Conservation (phyloP, 1,140 invertebrate species). For the Bactericera cockerelli region DNA sequence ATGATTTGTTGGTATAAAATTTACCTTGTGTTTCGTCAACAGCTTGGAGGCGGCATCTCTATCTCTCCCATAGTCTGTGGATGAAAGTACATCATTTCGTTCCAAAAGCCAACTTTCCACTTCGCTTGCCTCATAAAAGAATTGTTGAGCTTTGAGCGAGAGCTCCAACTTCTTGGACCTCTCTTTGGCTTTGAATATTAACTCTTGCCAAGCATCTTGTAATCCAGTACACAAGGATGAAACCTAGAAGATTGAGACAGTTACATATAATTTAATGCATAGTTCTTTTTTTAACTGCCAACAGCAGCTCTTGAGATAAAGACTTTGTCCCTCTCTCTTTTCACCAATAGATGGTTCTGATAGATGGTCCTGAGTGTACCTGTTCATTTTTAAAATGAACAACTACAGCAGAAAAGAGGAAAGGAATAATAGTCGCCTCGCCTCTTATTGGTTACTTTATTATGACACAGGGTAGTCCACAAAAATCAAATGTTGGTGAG, state of each 20-base stretch:
- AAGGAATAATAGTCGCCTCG: no score
- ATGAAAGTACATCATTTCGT: slow-evolving; percentile 62
- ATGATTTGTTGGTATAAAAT: not conserved
- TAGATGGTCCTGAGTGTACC: no score
- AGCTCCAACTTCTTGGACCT: slow-evolving; percentile 64
- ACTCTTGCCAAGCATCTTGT: slow-evolving; percentile 47
- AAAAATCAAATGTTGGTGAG: no score
- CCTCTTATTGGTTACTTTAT: no score
- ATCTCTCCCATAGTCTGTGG: slow-evolving; percentile 73
- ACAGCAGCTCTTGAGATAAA: no score
- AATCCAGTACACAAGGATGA: slow-evolving; percentile 45
- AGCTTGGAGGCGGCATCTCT: slow-evolving; percentile 77
- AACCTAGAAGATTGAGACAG: slow-evolving; percentile 31
- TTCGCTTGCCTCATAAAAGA: slow-evolving; percentile 77
- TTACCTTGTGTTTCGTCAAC: slow-evolving; percentile 78
- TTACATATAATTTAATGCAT: not conserved
- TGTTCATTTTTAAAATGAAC: no score
- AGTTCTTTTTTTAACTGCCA: no score
- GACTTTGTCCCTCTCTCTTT: no score
- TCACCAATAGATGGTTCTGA: no score
- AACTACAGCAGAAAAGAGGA: no score
- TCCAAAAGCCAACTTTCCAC: slow-evolving; percentile 86
- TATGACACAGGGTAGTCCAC: no score
- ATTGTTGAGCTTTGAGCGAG: slow-evolving; percentile 75
- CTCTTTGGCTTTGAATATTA: slow-evolving; percentile 49